Evolutionary conservation across 2,113 vertebrate genomes (phyloP).

Genomic region (Salvelinus sp.): DNA sequence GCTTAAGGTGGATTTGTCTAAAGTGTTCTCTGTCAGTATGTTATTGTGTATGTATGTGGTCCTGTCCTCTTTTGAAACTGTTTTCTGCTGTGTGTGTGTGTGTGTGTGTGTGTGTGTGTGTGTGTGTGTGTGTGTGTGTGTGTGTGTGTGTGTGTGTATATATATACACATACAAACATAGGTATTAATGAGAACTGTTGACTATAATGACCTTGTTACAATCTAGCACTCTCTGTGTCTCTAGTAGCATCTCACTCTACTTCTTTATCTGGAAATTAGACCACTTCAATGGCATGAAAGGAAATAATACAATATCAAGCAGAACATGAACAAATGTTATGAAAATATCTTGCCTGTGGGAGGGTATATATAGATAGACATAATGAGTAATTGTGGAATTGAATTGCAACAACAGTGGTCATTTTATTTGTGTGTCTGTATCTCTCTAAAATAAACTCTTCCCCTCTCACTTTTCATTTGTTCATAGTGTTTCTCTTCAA

Average conservation of each 20-base stretch:
- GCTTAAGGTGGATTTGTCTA: conserved; percentile 62
- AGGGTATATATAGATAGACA: conserved; percentile 82
- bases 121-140: conserved; percentile 55
- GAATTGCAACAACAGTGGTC: conserved; percentile 81
- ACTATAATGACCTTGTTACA: conserved; percentile 67
- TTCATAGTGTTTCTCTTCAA: neutral
- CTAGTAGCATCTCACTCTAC: conserved; percentile 62
- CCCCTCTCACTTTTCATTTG: conserved; percentile 49
- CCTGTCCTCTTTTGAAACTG: conserved; percentile 63
- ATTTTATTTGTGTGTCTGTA: conserved; percentile 77
- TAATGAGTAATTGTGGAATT: conserved; percentile 82
- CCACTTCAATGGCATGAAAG: conserved; percentile 70
- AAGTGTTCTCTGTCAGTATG: conserved; percentile 74
- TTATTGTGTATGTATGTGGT: conserved; percentile 73
- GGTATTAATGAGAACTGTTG: conserved; percentile 66
- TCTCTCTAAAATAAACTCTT: conserved; percentile 73
- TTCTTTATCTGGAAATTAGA: conserved; percentile 63
- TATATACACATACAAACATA: conserved; percentile 49
- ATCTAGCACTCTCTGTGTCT: conserved; percentile 68
- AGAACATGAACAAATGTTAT: conserved; percentile 75
- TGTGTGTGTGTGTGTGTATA: no score
- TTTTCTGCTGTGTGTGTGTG: conserved; percentile 59
- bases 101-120: conserved; percentile 74
- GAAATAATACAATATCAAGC: conserved; percentile 61
- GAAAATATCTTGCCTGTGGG: conserved; percentile 86